phyloP scores from a whole-genome alignment of 2,797 vertebrate genomes.

The Silurus lanzhouensis region DNA sequence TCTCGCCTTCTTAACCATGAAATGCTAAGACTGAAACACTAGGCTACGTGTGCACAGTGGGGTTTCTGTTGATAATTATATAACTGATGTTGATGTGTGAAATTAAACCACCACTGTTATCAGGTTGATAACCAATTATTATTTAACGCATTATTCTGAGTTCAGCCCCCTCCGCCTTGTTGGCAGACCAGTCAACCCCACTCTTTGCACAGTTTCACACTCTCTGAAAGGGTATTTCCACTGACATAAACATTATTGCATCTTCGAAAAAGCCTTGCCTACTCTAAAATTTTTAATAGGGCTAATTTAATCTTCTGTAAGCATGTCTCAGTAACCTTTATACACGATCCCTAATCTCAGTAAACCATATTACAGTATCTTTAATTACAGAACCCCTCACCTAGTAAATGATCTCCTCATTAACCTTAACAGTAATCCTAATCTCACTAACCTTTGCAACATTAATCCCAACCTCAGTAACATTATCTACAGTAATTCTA shows the following conservation, averaged over 20 bases:
- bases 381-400: too few relatives aligned
- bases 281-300: background rate
- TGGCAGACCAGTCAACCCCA: background rate
- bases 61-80: constrained; percentile 65
- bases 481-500: too few relatives aligned
- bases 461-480: too few relatives aligned
- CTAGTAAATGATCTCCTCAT: too few relatives aligned
- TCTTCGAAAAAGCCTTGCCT: background rate
- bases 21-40: background rate
- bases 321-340: too few relatives aligned
- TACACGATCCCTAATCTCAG: too few relatives aligned
- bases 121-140: constrained; percentile 79
- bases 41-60: background rate
- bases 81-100: constrained; percentile 67
- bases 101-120: constrained; percentile 75
- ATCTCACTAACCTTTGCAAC: too few relatives aligned
- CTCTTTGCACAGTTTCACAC: background rate
- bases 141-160: constrained; percentile 68
- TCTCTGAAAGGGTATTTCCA: background rate
- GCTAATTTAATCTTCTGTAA: too few relatives aligned
- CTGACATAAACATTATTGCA: background rate
- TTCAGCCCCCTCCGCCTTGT: background rate
- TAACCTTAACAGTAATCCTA: too few relatives aligned
- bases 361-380: too few relatives aligned
- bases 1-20: background rate